Base-by-base conservation (phyloP, 35 echinoderm and acorn worm species). In the Chiridota heheva region DNA sequence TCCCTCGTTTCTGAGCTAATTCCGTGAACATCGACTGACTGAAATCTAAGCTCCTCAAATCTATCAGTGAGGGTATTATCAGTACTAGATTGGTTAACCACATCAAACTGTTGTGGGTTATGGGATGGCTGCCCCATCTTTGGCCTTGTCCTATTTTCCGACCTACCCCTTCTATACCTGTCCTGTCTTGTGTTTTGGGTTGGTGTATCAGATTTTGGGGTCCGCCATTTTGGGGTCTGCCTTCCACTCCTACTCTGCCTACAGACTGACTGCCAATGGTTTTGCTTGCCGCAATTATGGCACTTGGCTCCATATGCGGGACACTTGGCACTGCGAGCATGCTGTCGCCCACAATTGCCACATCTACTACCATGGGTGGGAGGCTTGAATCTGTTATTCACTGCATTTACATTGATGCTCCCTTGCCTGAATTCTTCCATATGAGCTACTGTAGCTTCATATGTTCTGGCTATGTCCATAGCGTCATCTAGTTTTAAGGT, bases 221-320 rank as follows among this genome's bases (percentile, higher is more conserved):
- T 53, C 22, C 10, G 10, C 48, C 48, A 13, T 53, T 53, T 10
- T n/a, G n/a, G n/a, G n/a, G n/a, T n/a, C n/a, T n/a, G n/a, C n/a
- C n/a, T n/a, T n/a, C n/a, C 48, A 5, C 31, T 79, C 35, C 63
- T n/a, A n/a, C n/a, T 84, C 31, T 40, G 20, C 17, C 47, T 34
- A 32, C 82, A 86, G 2, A 31, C 36, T 36, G 35, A 12, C 26
- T 59, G 53, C 68, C 82, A 86, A 26, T 86, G 82, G 58, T 76
- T 64, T 5, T 24, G 42, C 53, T 58, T 58, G 13, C 43, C 29
- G 36, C 72, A 76, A 8, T 57, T 24, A 8, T 8, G 24, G 28
- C 72, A 76, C 3, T 5, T 7, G 43, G 72, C 53, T 16, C 72
- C 72, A 17, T 53, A 20, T 5, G 72, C 72, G 30, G 69, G 68